Evolutionary conservation across 2,113 vertebrate species (phyloP), one percentile per base, ranked within the genome.

Genomic region (Psittacula cyanocephala): DNA sequence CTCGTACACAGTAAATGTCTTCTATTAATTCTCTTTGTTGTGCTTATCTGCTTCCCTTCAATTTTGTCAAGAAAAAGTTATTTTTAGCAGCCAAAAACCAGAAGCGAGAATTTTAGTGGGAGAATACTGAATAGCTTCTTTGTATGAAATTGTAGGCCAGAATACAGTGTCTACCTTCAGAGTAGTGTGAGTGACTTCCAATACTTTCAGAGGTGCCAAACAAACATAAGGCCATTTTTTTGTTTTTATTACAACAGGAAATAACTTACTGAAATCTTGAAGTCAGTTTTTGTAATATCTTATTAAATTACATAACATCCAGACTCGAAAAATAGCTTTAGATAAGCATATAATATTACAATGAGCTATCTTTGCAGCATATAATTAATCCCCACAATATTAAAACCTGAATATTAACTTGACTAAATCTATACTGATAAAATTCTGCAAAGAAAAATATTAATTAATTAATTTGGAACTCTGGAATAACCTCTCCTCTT

Each of bases 331-430:
- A 96, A 69, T 17, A 52, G 55, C 80, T 91, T 96, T 83, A 85
- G 64, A 81, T 47, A 81, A 86, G 5, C 22, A 70, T 70, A 86
- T 70, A 62, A 41, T 78, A 90, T 41, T 72, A 20, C 22, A 85
- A 89, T 86, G 53, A 53, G 15, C 94, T 67, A 88, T 71, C 83
- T 96, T 92, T 93, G 68, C 63, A 95, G 69, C 64, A 72, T 39
- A 88, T 82, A 95, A 92, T 96, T 95, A 95, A 88, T 53, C 79
- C 87, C 91, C 85, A 46, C 29, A 81, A 75, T 81, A 89, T 85
- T 84, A 78, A 86, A 62, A 78, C 2, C 22, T 1, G 17, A 64
- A 78, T 60, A 96, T 72, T 85, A 83, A 64, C 16, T 18, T 93
- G 76, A 94, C 43, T 91, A 91, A 91, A 88, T 79, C 53, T 95